Conservation (phyloP, 1,140 invertebrate species). For the Coelopa frigida region DNA sequence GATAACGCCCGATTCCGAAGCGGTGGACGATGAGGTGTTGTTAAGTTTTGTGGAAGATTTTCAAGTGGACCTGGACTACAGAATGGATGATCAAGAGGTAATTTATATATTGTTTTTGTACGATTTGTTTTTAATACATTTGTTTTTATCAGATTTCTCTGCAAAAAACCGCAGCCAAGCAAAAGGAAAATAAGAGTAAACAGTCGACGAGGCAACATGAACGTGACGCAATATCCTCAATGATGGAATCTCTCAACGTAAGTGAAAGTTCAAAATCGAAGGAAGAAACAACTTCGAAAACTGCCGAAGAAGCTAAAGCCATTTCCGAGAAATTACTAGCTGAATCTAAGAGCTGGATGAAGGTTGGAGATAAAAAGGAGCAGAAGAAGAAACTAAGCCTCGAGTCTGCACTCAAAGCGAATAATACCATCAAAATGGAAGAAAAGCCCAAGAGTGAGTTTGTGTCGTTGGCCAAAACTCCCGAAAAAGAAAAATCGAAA, state of each 20-base stretch:
- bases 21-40: conserved; percentile 49
- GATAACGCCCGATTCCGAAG: conserved; percentile 52
- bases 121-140: background rate
- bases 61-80: conserved; percentile 37
- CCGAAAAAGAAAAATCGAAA: conserved; percentile 15
- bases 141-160: conserved; percentile 12
- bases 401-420: conserved; percentile 36
- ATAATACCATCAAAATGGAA: conserved; percentile 38
- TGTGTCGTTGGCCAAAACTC: conserved; percentile 6
- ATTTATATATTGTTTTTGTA: conserved; percentile 8
- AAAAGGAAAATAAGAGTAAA: conserved; percentile 26
- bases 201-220: conserved; percentile 26
- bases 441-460: conserved; percentile 19
- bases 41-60: conserved; percentile 44
- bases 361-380: conserved; percentile 37
- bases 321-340: conserved; percentile 14
- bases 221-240: conserved; percentile 33
- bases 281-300: conserved; percentile 16
- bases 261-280: conserved; percentile 5
- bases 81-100: conserved; percentile 26
- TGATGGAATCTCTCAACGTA: conserved; percentile 33
- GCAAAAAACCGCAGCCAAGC: conserved; percentile 18
- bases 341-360: conserved; percentile 30
- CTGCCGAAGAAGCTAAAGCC: conserved; percentile 12
- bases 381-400: conserved; percentile 26